Evolutionary conservation across 2,113 vertebrate species (phyloP).

Genomic region (Etheostoma spectabile): DNA sequence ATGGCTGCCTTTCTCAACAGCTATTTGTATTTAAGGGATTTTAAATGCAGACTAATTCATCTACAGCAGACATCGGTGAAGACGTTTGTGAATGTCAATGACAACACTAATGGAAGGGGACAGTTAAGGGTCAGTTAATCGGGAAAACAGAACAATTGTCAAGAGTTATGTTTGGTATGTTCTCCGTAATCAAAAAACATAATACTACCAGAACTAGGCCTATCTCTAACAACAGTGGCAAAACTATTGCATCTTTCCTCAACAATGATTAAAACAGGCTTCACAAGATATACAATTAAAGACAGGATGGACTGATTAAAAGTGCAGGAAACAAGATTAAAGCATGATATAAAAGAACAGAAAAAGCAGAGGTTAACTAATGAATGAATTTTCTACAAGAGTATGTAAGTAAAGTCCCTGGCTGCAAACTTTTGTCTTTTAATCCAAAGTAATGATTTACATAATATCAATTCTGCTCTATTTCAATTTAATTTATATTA

Average conservation of each 20-base stretch:
- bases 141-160: background rate
- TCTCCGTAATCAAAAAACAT: background rate
- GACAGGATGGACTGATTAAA: too few species aligned
- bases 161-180: background rate
- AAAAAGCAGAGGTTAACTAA: too few species aligned
- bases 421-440: too few species aligned
- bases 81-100: constrained; percentile 13
- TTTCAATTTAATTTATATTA: too few species aligned
- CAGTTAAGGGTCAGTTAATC: constrained; percentile 17
- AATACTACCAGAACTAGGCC: background rate
- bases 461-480: too few species aligned
- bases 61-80: background rate
- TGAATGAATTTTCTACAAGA: too few species aligned
- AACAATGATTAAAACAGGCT: background rate
- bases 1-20: constrained; percentile 16
- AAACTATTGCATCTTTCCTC: background rate
- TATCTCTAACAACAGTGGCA: background rate
- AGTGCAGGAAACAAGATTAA: too few species aligned
- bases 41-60: constrained; percentile 26
- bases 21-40: constrained; percentile 24
- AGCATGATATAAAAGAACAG: too few species aligned
- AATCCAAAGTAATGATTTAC: too few species aligned
- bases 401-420: too few species aligned
- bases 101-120: constrained; percentile 8
- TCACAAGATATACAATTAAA: background rate